phyloP scores from a whole-genome alignment of 2,888 invertebrate species.

The Seira ritae region DNA sequence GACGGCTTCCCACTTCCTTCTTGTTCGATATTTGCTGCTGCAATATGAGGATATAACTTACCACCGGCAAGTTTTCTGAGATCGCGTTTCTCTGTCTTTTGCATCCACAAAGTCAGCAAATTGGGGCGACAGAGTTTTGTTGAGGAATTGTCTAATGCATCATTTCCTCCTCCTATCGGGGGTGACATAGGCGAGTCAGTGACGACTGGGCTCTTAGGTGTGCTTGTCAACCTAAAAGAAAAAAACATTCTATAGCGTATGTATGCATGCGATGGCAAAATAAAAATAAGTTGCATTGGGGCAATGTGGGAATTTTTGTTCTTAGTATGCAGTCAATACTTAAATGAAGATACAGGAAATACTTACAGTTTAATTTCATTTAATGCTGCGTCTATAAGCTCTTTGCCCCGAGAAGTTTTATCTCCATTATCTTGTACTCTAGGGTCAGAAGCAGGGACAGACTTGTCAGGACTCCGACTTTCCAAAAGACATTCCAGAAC shows the following conservation, averaged over 20 bases:
- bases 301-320: neutral
- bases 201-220: constrained; percentile 78
- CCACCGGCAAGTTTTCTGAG: constrained; percentile 56
- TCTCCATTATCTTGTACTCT: constrained; percentile 75
- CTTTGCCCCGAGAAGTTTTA: constrained; percentile 76
- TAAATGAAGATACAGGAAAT: neutral
- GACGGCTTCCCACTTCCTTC: constrained; percentile 43
- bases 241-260: neutral
- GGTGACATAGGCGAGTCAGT: constrained; percentile 92
- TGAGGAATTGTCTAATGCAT: constrained; percentile 25
- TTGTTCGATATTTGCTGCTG: constrained; percentile 41
- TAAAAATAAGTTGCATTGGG: neutral
- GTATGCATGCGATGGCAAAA: neutral
- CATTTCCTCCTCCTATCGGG: constrained; percentile 75
- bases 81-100: constrained; percentile 69
- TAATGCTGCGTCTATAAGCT: constrained; percentile 49
- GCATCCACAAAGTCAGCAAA: constrained; percentile 65
- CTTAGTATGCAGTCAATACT: too few relatives aligned
- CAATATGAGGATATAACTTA: constrained; percentile 69
- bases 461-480: constrained; percentile 78
- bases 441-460: constrained; percentile 75
- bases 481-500: constrained; percentile 89
- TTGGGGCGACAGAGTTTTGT: constrained; percentile 37
- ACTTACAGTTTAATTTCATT: constrained; percentile 55
- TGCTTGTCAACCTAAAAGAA: constrained; percentile 17